Evolutionary conservation across 2,113 vertebrate genomes (phyloP), one percentile per base, ranked within the genome.

Genomic region (Embiotoca jacksoni): DNA sequence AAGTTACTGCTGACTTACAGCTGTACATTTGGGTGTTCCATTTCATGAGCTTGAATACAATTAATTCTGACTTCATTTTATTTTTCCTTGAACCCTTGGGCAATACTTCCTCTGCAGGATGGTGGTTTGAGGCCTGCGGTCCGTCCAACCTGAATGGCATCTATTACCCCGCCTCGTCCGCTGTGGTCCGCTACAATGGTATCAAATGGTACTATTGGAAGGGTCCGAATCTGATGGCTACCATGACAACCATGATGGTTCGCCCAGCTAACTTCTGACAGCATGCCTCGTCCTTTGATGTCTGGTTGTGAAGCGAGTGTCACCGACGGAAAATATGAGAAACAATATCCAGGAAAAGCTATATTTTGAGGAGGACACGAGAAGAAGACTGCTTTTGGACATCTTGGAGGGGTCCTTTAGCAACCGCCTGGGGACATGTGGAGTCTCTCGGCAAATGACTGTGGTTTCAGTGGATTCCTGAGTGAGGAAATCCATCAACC

Each of bases 181-280:
- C 73, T 4, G 90, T 91, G 44, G 86, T 93, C 33, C 94, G 92
- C 71, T 96, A 95, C 91, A 96, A 95, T 9, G 94, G 95, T 35
- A 95, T 96, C 35, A 96, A 96, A 81, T 96, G 96, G 96, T 95
- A 96, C 83, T 96, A 96, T 46, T 96, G 95, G 95, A 96, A 96
- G 71, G 95, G 95, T 6, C 94, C 95, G 0, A 94, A 91, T 75
- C 82, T 95, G 63, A 93, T 86, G 77, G 88, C 93, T n/a, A 92
- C 90, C 50, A 92, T 88, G 94, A 94, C 95, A 0, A 93, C 93
- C 50, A 96, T 96, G 96, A 95, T 96, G 96, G 92, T 96, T 70
- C 94, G 95, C 2, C 95, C 96, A 0, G 76, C 86, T 13, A 94
- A 93, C 75, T 95, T 96, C 83, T 94, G 81, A 94, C 49, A 7